Conservation (phyloP, 1,140 invertebrate genomes). For the Archegozetes longisetosus region DNA sequence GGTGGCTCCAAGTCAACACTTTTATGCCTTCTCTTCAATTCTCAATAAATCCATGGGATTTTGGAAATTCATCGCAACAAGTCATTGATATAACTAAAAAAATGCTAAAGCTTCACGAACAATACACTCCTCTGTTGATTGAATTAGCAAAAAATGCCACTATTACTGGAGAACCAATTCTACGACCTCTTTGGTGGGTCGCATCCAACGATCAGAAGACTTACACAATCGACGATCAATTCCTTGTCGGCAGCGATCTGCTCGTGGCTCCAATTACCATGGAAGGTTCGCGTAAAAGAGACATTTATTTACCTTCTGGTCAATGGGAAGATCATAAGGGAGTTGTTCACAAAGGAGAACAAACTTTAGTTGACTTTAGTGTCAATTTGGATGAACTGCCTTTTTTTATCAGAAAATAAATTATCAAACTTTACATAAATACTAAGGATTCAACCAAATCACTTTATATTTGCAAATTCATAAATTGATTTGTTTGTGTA, state of each 20-base stretch:
- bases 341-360: too few species aligned
- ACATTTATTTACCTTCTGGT: constrained; percentile 68
- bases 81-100: constrained; percentile 55
- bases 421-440: too few species aligned
- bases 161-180: constrained; percentile 24
- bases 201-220: constrained; percentile 61
- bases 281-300: constrained; percentile 41
- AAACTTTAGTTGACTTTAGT: too few species aligned
- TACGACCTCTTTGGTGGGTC: constrained; percentile 74
- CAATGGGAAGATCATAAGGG: constrained; percentile 65
- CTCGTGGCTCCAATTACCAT: constrained; percentile 76
- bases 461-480: too few species aligned
- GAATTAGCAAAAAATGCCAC: constrained; percentile 22
- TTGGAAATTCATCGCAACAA: constrained; percentile 54
- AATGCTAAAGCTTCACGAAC: constrained; percentile 42
- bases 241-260: constrained; percentile 71
- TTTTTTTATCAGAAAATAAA: too few species aligned
- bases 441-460: too few species aligned
- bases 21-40: constrained; percentile 77
- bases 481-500: too few species aligned
- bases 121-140: constrained; percentile 22
- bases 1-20: constrained; percentile 80
- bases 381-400: too few species aligned
- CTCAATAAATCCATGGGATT: constrained; percentile 71
- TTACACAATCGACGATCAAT: constrained; percentile 64